Evolutionary conservation across 2,113 vertebrate genomes (phyloP), one percentile per base, ranked within the genome.

Genomic region (Otis tarda): DNA sequence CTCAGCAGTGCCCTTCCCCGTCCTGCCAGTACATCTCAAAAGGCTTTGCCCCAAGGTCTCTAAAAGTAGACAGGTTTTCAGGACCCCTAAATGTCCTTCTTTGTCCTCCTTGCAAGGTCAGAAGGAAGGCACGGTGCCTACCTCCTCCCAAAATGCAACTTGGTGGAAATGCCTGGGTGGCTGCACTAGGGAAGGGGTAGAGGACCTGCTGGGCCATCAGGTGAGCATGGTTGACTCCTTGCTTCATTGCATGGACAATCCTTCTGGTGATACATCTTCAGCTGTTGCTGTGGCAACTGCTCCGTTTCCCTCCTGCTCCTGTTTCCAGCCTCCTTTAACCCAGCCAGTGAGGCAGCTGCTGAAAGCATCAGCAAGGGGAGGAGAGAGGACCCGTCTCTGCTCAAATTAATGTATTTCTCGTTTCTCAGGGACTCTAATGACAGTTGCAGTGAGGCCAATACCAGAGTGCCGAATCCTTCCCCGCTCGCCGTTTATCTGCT

Each of bases 251-350:
- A 53, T 31, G 22, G n/a, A 45, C 61, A 56, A 37, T 67, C 28
- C 73, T 79, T 21, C 52, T 50, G 74, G 31, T 79, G 77, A 76
- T 76, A 69, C 61, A 74, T 89, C 86, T 61, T 92, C 86, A 92
- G 24, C 53, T 27, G 92, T 97, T 96, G 91, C 94, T 94, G 90
- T 95, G 92, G 92, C 70, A 96, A 96, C 94, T 41, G 55, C 77
- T 92, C 20, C 0, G 10, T 73, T 91, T 95, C 57, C 63, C 63
- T 94, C 59, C 75, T 2, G 1, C 53, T 93, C 55, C 30, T 16
- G 9, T 80, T 83, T 41, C 93, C 88, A 73, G 83, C 55, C 41
- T 83, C 27, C 19, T 39, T 76, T 50, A 79, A 90, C 75, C 89
- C 1, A 53, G 41, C 68, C 18, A 12, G 83, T 87, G 91, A 89